Conservation (phyloP, 2,888 invertebrate genomes). For the Leucozona laternaria region DNA sequence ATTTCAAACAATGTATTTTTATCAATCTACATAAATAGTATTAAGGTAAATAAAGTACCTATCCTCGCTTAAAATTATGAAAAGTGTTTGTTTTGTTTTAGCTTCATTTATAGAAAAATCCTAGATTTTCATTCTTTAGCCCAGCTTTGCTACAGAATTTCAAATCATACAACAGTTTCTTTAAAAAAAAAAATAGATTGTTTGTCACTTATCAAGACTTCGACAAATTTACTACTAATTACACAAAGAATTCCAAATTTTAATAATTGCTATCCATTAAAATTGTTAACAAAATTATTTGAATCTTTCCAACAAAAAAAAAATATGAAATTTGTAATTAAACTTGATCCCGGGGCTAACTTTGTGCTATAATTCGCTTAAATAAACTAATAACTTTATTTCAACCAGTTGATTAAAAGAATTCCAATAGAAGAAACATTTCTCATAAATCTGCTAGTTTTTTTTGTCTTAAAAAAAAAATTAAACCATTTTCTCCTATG, state of each 20-base stretch:
- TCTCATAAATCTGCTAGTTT: background rate
- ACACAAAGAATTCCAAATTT: too few species aligned
- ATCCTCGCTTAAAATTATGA: background rate
- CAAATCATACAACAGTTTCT: background rate
- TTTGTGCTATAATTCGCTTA: background rate
- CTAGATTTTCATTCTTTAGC: background rate
- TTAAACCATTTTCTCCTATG: background rate
- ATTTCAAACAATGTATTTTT: background rate
- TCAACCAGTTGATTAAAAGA: background rate
- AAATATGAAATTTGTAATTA: background rate
- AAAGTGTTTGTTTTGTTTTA: background rate
- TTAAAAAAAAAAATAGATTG: background rate
- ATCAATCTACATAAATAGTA: background rate
- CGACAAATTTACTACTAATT: too few species aligned
- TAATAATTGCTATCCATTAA: background rate
- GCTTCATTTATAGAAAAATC: background rate
- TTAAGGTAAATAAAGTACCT: background rate
- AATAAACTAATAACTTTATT: background rate
- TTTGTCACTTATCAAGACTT: too few species aligned
- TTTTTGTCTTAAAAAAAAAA: constrained; percentile 1
- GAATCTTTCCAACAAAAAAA: background rate
- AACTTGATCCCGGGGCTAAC: background rate
- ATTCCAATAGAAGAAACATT: background rate
- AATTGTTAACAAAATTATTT: background rate
- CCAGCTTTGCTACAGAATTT: background rate